phyloP scores from a whole-genome alignment of 2,797 vertebrate genomes.

The Mastacembelus armatus region DNA sequence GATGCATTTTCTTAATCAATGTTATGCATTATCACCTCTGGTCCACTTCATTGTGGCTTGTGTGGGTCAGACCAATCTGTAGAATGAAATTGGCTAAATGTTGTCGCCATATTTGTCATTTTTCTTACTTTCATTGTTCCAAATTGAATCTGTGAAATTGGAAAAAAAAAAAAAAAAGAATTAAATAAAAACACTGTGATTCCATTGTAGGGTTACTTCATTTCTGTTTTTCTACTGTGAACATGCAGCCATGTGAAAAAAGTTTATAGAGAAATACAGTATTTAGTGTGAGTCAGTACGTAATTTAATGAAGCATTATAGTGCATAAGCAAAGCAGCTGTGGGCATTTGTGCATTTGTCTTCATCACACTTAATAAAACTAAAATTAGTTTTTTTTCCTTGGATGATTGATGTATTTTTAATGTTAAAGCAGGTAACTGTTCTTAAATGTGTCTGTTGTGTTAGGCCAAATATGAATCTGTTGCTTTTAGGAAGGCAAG shows the following conservation, averaged over 20 bases:
- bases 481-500: slow-evolving; percentile 20
- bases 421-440: slow-evolving; percentile 28
- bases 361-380: neutral
- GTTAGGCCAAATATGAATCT: slow-evolving; percentile 28
- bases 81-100: slow-evolving; percentile 32
- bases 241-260: neutral
- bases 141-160: no score
- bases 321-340: neutral
- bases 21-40: slow-evolving; percentile 49
- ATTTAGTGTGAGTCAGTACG: neutral
- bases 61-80: slow-evolving; percentile 32
- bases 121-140: no score
- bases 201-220: neutral
- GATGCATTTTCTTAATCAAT: slow-evolving; percentile 50
- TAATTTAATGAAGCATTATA: neutral
- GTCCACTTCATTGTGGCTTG: slow-evolving; percentile 17
- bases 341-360: slow-evolving; percentile 1
- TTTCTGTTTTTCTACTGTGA: neutral
- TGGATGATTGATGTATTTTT: slow-evolving; percentile 24
- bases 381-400: no score
- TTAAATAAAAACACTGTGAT: neutral
- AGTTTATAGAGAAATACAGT: neutral
- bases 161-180: no score
- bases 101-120: slow-evolving; percentile 26
- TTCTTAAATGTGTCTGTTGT: slow-evolving; percentile 17